Base-by-base conservation (phyloP, 2,888 invertebrate species). In the Eustalomyia histrio region DNA sequence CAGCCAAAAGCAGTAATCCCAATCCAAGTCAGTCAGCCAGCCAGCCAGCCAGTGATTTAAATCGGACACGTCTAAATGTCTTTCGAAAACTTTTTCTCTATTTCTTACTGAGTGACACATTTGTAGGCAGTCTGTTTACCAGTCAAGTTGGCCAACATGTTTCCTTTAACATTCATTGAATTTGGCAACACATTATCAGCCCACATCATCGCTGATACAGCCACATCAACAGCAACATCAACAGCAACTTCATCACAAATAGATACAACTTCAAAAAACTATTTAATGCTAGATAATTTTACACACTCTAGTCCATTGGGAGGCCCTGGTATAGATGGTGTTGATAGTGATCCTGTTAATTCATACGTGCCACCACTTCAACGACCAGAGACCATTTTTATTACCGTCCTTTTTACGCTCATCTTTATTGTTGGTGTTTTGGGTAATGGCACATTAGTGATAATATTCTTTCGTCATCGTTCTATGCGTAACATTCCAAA, bases 401-500 rank as follows among this genome's bases (percentile, higher is more conserved):
- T 97, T 1, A 97, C 97, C 0, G 91, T 95, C 0, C 90, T 97
- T n/a, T 97, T 97, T 88, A 94, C 94, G 10, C 90, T 97, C 64
- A 97, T 97, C 84, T 97, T 97, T 88, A 91, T 97, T 35, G 94
- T 97, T 64, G 97, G 97, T 3, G 95, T 97, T 0, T 92, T 97
- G 6, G 98, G 97, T 60, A 98, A 98, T 88, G 97, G 97, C 2
- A 95, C 96, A 0, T 91, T 97, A 61, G 96, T 97, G 29, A 93
- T 95, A 55, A 97, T 96, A 17, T 96, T 97, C 85, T 91, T 95
- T 52, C 92, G 95, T 33, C 96, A 97, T 89, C 94, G 96, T 87
- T 94, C 94, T 74, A 96, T 97, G 95, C 93, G 97, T 84, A 97
- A 96, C 91, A 95, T 97, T 43, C 97, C 97, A 72, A 97, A 97